These are phyloP conservation scores for Alsophila aescularia DNA, from an alignment of 2,888 invertebrate genomes.

Conservation along the genomic window DNA sequence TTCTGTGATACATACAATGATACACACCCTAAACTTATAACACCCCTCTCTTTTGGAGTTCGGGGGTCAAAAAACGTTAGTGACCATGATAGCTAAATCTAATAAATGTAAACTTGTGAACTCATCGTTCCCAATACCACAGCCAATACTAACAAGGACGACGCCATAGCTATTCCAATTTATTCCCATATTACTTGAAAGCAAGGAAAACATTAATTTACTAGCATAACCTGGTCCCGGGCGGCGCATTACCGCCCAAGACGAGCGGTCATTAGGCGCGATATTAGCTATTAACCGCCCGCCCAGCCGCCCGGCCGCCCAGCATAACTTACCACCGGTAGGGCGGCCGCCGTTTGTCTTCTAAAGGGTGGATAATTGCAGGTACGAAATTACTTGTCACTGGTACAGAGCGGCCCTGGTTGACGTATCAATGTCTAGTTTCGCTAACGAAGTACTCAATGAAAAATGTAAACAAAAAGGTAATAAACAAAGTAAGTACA, in stretches of 20 bases:
- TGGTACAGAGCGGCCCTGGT: not conserved
- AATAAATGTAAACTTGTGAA: too few relatives aligned
- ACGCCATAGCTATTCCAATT: not conserved
- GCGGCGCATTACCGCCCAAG: constrained; percentile 77
- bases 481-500: too few relatives aligned
- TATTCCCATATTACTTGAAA: constrained; percentile 6
- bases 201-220: constrained; percentile 37
- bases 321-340: constrained; percentile 67
- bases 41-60: too few relatives aligned
- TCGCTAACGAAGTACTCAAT: too few relatives aligned
- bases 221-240: constrained; percentile 56
- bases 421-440: not conserved
- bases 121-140: too few relatives aligned
- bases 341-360: constrained; percentile 66
- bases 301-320: constrained; percentile 42
- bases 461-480: too few relatives aligned
- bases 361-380: constrained; percentile 55
- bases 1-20: too few relatives aligned
- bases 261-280: constrained; percentile 83
- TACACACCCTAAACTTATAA: too few relatives aligned
- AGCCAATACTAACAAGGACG: not conserved
- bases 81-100: too few relatives aligned
- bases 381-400: constrained; percentile 31
- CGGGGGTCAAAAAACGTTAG: too few relatives aligned
- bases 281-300: constrained; percentile 83